Evolutionary conservation across 2,888 invertebrate genomes (phyloP).

Genomic region (Lochmaea capreae): DNA sequence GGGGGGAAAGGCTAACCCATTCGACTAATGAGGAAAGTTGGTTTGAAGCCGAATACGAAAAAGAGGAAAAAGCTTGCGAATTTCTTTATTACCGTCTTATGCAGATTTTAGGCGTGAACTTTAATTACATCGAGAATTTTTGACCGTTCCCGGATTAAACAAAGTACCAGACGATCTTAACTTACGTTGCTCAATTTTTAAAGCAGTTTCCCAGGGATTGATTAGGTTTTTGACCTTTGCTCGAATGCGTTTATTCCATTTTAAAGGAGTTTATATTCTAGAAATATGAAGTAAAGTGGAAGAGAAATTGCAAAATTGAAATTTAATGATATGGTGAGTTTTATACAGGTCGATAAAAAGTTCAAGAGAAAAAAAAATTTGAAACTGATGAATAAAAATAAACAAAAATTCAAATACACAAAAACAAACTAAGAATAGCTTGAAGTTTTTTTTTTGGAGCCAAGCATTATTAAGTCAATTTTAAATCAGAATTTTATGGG

Average conservation of each 20-base stretch:
- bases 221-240: constrained; percentile 8
- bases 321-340: too few species aligned
- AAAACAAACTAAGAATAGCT: too few species aligned
- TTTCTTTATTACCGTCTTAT: constrained; percentile 49
- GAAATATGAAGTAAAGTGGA: neutral
- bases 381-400: too few species aligned
- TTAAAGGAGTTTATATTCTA: neutral
- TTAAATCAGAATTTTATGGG: too few species aligned
- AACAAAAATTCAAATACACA: too few species aligned
- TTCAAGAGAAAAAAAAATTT: too few species aligned
- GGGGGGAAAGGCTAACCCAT: constrained; percentile 44
- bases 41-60: constrained; percentile 22
- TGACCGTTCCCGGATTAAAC: constrained; percentile 26
- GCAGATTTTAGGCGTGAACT: constrained; percentile 50
- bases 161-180: constrained; percentile 16
- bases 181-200: constrained; percentile 7
- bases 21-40: constrained; percentile 50
- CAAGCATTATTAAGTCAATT: too few species aligned
- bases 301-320: too few species aligned
- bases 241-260: neutral
- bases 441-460: too few species aligned
- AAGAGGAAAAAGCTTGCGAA: constrained; percentile 47
- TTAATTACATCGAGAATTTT: constrained; percentile 46
- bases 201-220: neutral
- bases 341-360: too few species aligned